Percentiles rank a stretch among this genome's conserved stretches.
phyloP scores from a whole-genome alignment of 2,888 invertebrate species.

The Platerodrilus igneus region DNA sequence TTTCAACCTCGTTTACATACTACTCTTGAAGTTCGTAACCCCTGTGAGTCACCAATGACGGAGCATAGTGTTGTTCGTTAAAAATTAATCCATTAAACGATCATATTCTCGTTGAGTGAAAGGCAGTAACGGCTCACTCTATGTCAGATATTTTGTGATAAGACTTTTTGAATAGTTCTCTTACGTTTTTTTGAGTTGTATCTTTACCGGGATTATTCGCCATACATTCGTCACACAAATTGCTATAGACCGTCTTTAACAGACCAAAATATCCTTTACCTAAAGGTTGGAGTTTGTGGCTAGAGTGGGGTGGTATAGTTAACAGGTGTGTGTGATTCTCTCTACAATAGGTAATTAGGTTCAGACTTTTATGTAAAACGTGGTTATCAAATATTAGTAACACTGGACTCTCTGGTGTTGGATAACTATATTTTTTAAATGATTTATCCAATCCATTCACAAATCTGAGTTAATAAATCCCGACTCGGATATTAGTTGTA shows the following conservation, averaged over 20 bases:
- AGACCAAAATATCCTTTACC: no score
- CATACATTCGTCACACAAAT: no score
- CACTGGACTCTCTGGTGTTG: no score
- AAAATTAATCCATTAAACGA: not conserved
- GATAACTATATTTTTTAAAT: no score
- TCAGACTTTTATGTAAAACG: no score
- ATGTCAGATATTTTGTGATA: not conserved
- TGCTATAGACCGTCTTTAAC: no score
- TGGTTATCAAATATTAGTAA: no score
- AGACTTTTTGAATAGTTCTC: not conserved
- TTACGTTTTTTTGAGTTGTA: no score
- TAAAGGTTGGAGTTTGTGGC: slow-evolving; percentile 1
- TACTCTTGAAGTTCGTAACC: not conserved
- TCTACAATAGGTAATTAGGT: slow-evolving; percentile 1
- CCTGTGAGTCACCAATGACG: not conserved
- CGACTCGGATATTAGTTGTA: not conserved
- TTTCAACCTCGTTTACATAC: not conserved
- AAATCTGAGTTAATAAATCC: slow-evolving; percentile 1
- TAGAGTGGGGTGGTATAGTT: slow-evolving; percentile 2
- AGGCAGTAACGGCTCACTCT: not conserved
- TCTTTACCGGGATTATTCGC: no score
- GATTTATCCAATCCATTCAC: not conserved
- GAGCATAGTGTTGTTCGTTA: not conserved
- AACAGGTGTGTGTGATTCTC: not conserved
- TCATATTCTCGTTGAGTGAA: not conserved